Percentiles rank a stretch among this genome's conserved stretches.
Conservation (phyloP, 2,888 invertebrate genomes). For the Metopia argyrocephala region DNA sequence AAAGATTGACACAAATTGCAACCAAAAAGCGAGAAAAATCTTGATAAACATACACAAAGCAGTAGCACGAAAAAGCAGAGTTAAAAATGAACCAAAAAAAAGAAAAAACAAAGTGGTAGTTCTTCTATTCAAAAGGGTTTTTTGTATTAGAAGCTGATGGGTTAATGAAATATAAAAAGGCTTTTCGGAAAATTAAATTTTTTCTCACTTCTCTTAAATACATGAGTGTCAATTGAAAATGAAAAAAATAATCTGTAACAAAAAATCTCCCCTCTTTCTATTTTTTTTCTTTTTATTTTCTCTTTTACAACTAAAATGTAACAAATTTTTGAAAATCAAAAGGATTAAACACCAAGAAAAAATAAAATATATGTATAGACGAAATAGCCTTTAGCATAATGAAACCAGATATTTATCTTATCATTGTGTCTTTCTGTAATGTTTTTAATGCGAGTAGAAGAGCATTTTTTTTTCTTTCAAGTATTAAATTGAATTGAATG, state of each 20-base stretch:
- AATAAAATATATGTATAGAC: background rate
- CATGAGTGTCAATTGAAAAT: too few relatives aligned
- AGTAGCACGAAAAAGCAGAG: slow-evolving; percentile 1
- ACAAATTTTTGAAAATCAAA: slow-evolving; percentile 22
- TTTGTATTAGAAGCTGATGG: background rate
- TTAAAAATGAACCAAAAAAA: too few relatives aligned
- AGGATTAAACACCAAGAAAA: background rate
- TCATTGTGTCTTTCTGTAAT: too few relatives aligned
- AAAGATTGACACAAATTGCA: slow-evolving; percentile 65
- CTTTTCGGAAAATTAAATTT: slow-evolving; percentile 65
- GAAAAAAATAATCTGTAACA: too few relatives aligned
- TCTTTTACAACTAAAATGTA: background rate
- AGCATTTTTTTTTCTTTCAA: too few relatives aligned
- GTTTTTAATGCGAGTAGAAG: too few relatives aligned
- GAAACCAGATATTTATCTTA: background rate
- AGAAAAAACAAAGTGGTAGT: background rate
- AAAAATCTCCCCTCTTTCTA: too few relatives aligned
- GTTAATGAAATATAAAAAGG: slow-evolving; percentile 31
- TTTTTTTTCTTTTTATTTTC: background rate
- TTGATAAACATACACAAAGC: slow-evolving; percentile 67
- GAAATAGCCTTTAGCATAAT: background rate
- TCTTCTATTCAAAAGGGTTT: slow-evolving; percentile 30
- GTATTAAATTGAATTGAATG: background rate
- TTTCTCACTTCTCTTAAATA: slow-evolving; percentile 56
- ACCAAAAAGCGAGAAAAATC: slow-evolving; percentile 71